Evolutionary conservation across 2,113 vertebrate genomes (phyloP).

Genomic region (Dromiciops gliroides): DNA sequence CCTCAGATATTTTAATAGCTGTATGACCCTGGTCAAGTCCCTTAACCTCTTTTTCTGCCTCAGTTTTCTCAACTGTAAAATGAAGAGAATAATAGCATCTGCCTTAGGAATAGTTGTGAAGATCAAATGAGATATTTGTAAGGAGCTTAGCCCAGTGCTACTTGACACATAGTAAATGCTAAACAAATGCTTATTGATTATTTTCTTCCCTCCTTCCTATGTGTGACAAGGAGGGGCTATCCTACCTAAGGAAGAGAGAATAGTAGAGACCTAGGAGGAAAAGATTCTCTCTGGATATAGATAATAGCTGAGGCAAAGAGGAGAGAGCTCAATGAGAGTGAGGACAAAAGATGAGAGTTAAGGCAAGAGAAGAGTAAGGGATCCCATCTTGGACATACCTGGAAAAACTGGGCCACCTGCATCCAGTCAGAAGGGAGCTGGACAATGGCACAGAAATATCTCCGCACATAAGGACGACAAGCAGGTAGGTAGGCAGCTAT

Average conservation of each 20-base stretch:
- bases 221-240: not conserved
- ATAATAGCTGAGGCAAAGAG: not conserved
- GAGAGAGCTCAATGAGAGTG: not conserved
- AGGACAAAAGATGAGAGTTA: not conserved
- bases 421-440: slow-evolving; percentile 94
- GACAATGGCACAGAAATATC: slow-evolving; percentile 88
- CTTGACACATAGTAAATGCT: not conserved
- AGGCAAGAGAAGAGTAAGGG: not conserved
- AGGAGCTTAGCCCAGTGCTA: not conserved
- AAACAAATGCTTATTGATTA: not conserved
- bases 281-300: not conserved
- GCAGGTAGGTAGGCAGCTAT: slow-evolving; percentile 84
- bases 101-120: not conserved
- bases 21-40: not conserved
- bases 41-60: not conserved
- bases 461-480: slow-evolving; percentile 87
- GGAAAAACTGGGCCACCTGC: slow-evolving; percentile 87
- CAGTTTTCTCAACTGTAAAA: not conserved
- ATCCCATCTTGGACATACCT: slow-evolving; percentile 67
- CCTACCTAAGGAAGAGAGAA: not conserved
- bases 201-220: not conserved
- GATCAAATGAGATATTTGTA: not conserved
- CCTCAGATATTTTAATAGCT: not conserved
- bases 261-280: not conserved
- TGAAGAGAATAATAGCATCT: not conserved